Evolutionary conservation across 2,113 vertebrate genomes (phyloP), one percentile per base, ranked within the genome.

Genomic region (Eubucco bourcierii): DNA sequence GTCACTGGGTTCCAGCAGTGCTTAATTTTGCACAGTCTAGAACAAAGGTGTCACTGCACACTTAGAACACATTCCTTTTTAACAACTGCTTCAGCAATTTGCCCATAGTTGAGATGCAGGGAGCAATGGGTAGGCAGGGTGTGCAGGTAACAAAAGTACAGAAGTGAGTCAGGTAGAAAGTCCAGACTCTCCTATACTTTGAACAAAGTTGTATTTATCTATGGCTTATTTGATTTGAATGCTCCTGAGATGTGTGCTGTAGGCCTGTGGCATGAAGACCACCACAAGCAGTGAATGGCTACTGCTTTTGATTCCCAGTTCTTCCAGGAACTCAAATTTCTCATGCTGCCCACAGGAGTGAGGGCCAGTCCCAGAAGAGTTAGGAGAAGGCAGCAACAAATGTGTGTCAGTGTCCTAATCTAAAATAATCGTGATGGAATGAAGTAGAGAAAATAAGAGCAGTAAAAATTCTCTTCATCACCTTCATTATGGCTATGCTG

Each of bases 271-370:
- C 16, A 29, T 25, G 9, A 76, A 52, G 52, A 47, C 37, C 19
- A 31, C 24, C 41, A 12, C 21, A 6, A n/a, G 15, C 31, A 7
- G 24, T 39, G 56, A 24, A 27, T 28, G 24, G n/a, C 7, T 56
- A 0, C 47, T 67, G 21, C 21, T 31, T 67, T 63, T 31, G 3
- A 31, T 44, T 70, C 37, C n/a, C 24, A 44, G 12, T 2, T 75
- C 17, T 41, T 68, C 19, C 41, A 23, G 65, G 23, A 75, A 5
- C 8, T 92, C 65, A 6, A n/a, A 0, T 67, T 88, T 68, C 44
- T 28, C 15, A 5, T 0, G 1, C 12, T 72, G 27, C 37, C 9
- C 34, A 8, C 3, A 0, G 3, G 6, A 84, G 12, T 28, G 10
- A 9, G 12, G 37, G 1, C 10, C 28, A 15, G 8, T 41, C 33